A percentile compares a stretch with the other conserved stretches of the same genome.
phyloP scores from a whole-genome alignment of 2,797 vertebrate genomes.

The Melanotaenia parkinsoni region DNA sequence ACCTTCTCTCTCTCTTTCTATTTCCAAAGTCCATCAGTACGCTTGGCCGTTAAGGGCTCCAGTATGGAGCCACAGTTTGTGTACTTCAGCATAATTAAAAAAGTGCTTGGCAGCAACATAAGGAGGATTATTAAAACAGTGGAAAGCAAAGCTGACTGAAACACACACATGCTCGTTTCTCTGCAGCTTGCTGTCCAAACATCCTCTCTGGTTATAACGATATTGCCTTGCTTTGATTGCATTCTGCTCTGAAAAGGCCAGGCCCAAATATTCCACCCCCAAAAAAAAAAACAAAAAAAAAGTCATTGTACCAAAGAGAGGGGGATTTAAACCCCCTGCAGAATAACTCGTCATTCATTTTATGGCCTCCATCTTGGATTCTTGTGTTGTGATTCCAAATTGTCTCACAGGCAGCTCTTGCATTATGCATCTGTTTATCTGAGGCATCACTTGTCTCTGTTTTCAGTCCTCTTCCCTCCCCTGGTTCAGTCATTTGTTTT shows the following conservation, averaged over 20 bases:
- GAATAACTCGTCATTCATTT: constrained; percentile 60
- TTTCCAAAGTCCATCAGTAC: constrained; percentile 62
- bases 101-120: constrained; percentile 59
- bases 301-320: constrained; percentile 24
- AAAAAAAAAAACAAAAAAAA: constrained; percentile 51
- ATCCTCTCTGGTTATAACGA: constrained; percentile 52
- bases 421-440: constrained; percentile 78
- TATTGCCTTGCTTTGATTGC: constrained; percentile 45
- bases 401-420: constrained; percentile 68
- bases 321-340: constrained; percentile 54
- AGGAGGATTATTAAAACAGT: constrained; percentile 69
- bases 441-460: constrained; percentile 60
- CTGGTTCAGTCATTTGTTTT: constrained; percentile 59
- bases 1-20: constrained; percentile 24
- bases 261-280: constrained; percentile 43
- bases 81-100: constrained; percentile 75
- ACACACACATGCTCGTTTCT: constrained; percentile 51
- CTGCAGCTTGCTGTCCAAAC: constrained; percentile 41
- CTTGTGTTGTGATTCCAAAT: constrained; percentile 69
- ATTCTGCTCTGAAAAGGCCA: constrained; percentile 41
- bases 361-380: constrained; percentile 56
- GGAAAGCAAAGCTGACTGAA: constrained; percentile 56
- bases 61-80: constrained; percentile 65
- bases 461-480: constrained; percentile 54
- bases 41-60: constrained; percentile 55